phyloP scores from a whole-genome alignment of 2,888 invertebrate species.

The Tenthredo mesomela region DNA sequence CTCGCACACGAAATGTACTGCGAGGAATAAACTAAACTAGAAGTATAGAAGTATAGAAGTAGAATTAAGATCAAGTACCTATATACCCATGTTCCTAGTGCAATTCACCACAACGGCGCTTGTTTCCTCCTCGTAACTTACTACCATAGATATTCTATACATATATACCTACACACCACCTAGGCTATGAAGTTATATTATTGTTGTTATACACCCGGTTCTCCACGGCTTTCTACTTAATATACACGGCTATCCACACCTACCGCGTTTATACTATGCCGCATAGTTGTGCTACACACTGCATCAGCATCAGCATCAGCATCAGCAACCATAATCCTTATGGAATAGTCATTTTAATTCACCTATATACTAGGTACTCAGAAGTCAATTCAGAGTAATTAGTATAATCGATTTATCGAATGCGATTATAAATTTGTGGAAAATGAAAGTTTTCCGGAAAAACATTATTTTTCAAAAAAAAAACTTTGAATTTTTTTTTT shows the following conservation, averaged over 20 bases:
- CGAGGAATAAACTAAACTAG: not conserved
- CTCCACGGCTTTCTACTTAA: constrained; percentile 60
- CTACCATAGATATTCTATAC: not conserved
- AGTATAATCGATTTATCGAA: not conserved
- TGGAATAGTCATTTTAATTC: not conserved
- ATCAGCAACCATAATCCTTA: not conserved
- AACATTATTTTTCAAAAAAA: no score
- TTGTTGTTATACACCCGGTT: constrained; percentile 54
- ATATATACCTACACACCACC: not conserved
- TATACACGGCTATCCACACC: constrained; percentile 56
- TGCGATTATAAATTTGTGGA: no score
- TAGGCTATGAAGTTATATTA: constrained; percentile 51
- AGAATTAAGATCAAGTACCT: not conserved
- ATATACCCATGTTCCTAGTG: not conserved
- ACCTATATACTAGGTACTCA: not conserved
- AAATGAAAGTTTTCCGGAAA: no score
- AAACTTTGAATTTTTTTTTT: no score
- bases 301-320: not conserved
- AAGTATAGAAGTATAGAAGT: not conserved
- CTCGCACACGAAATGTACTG: not conserved
- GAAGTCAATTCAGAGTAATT: constrained; percentile 36
- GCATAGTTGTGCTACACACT: not conserved
- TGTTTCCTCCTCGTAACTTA: constrained; percentile 46
- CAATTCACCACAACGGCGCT: not conserved
- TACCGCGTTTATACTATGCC: constrained; percentile 13